A percentile compares a stretch with the other conserved stretches of the same genome.
Conservation (phyloP, 23 tunicate genomes). For the Aplidium turbinatum region DNA sequence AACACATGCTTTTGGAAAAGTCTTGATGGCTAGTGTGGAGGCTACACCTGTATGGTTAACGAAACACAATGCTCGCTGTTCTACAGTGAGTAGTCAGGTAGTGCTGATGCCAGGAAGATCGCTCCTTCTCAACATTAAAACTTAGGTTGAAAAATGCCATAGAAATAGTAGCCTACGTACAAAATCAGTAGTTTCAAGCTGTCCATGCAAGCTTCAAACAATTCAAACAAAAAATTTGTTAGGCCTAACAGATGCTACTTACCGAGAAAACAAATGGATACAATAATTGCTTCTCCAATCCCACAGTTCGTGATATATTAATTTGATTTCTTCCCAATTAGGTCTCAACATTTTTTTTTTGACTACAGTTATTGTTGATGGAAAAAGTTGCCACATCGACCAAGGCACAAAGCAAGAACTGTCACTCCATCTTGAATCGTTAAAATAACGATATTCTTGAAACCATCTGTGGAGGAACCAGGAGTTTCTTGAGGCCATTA, state of each 20-base stretch:
- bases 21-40: too few species aligned
- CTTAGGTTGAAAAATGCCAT: too few species aligned
- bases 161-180: too few species aligned
- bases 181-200: too few species aligned
- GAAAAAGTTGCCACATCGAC: slow-evolving; percentile 96
- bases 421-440: slow-evolving; percentile 91
- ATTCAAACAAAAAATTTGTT: too few species aligned
- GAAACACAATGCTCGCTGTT: too few species aligned
- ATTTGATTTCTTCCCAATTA: slow-evolving; percentile 96
- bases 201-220: too few species aligned
- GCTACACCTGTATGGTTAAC: too few species aligned
- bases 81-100: too few species aligned
- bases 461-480: slow-evolving; percentile 96
- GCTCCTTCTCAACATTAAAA: too few species aligned
- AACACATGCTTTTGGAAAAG: too few species aligned
- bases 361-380: slow-evolving; percentile 60
- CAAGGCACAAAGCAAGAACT: slow-evolving; percentile 99
- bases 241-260: slow-evolving; percentile 4
- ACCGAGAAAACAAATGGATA: slow-evolving; percentile 96
- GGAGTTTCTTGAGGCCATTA: slow-evolving; percentile 69
- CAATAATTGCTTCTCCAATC: slow-evolving; percentile 85
- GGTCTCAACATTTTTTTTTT: slow-evolving; percentile 93
- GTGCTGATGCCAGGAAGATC: too few species aligned
- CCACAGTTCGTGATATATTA: slow-evolving; percentile 72
- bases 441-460: slow-evolving; percentile 77